phyloP scores from a whole-genome alignment of 2,888 invertebrate genomes.

The Aethes cnicana region DNA sequence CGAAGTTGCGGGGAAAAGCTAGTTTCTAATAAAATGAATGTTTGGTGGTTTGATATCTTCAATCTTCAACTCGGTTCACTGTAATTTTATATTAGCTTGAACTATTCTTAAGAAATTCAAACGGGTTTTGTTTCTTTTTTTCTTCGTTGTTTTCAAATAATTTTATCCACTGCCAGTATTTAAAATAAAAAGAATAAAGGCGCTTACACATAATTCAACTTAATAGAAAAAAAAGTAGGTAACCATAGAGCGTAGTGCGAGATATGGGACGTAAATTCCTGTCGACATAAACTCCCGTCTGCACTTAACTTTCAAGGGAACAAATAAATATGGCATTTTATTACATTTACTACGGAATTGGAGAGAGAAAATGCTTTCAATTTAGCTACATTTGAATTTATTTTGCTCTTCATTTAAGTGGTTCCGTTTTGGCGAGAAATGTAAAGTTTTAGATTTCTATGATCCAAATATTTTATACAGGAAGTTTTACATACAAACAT shows the following conservation, averaged over 20 bases:
- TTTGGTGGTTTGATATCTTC: too few species aligned
- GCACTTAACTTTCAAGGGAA: not conserved
- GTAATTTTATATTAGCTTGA: too few species aligned
- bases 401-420: not conserved
- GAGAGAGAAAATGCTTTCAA: not conserved
- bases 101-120: too few species aligned
- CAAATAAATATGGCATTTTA: conserved; percentile 19
- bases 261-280: not conserved
- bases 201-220: not conserved
- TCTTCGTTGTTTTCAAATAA: too few species aligned
- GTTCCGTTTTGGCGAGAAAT: not conserved
- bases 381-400: conserved; percentile 1
- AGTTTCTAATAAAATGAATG: not conserved
- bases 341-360: not conserved
- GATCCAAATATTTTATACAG: too few species aligned
- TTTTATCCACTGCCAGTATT: not conserved
- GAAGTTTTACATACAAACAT: too few species aligned
- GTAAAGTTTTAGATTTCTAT: too few species aligned
- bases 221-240: not conserved
- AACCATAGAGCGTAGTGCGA: conserved; percentile 1
- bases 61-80: too few species aligned
- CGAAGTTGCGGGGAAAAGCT: not conserved
- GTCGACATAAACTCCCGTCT: conserved; percentile 16
- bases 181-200: conserved; percentile 2
- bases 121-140: too few species aligned